Evolutionary conservation across 2,888 invertebrate genomes (phyloP).

Genomic region (Cryptocheilus praepositus): DNA sequence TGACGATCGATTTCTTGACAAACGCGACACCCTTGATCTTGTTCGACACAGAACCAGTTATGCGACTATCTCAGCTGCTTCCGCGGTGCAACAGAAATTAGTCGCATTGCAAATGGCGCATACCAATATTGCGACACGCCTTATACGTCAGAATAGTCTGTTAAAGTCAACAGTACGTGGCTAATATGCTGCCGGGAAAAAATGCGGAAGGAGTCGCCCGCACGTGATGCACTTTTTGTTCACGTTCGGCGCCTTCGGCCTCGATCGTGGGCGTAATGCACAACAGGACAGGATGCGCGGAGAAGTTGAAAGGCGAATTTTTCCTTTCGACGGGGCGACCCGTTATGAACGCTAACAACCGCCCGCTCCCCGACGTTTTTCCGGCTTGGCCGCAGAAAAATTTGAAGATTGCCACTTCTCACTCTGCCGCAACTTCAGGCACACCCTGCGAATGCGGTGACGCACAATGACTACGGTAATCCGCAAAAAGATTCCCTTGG

Average conservation of each 20-base stretch:
- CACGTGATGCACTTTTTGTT: slow-evolving; percentile 10
- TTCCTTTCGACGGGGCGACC: not conserved
- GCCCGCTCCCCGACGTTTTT: not conserved
- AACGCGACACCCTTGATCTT: slow-evolving; percentile 47
- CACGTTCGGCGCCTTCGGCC: too few species aligned
- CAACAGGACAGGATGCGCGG: too few species aligned
- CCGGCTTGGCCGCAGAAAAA: not conserved
- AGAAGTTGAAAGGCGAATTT: too few species aligned
- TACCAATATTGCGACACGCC: not conserved
- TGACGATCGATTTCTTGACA: slow-evolving; percentile 20
- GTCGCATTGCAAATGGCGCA: not conserved
- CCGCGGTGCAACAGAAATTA: not conserved
- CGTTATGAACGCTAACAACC: not conserved
- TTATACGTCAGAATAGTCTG: slow-evolving; percentile 1
- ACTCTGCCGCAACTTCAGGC: not conserved
- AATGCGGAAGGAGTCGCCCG: slow-evolving; percentile 21
- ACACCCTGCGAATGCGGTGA: slow-evolving; percentile 4
- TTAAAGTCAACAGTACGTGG: slow-evolving; percentile 23
- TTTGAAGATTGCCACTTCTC: too few species aligned
- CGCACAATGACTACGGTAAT: not conserved
- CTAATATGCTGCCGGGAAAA: slow-evolving; percentile 22
- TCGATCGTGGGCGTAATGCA: too few species aligned
- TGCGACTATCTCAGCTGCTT: slow-evolving; percentile 2
- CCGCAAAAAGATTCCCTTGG: slow-evolving; percentile 10
- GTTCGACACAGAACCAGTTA: slow-evolving; percentile 45